Evolutionary conservation across 2,797 vertebrate genomes (phyloP).

Genomic region (Eutrigla gurnardus): DNA sequence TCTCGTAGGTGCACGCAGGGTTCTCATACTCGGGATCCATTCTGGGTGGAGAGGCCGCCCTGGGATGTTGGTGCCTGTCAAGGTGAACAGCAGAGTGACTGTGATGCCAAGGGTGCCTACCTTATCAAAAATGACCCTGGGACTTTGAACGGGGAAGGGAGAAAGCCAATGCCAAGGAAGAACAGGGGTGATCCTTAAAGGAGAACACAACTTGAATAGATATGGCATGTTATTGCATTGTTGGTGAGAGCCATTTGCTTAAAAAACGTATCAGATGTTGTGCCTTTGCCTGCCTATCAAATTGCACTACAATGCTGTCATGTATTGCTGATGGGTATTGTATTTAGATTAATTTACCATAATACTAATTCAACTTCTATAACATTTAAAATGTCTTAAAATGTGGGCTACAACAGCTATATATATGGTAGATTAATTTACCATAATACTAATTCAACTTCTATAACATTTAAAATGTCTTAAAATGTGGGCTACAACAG

Average conservation of each 20-base stretch:
- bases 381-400: neutral
- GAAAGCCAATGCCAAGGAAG: conserved; percentile 9
- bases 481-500: neutral
- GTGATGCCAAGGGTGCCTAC: conserved; percentile 4
- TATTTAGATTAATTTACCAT: conserved; percentile 6
- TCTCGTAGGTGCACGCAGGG: conserved; percentile 29
- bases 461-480: neutral
- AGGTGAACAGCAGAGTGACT: conserved; percentile 46
- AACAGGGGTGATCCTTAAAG: conserved; percentile 40
- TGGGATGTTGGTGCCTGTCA: neutral
- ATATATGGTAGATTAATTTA: too few species aligned
- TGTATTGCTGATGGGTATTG: neutral
- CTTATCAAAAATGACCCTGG: conserved; percentile 59
- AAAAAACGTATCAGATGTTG: neutral
- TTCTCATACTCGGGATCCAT: conserved; percentile 63
- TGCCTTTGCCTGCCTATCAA: neutral
- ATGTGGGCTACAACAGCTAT: neutral
- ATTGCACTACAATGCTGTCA: neutral
- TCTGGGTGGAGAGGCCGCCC: conserved; percentile 4
- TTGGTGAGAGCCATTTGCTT: neutral
- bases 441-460: neutral
- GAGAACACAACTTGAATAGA: conserved; percentile 10
- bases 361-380: neutral
- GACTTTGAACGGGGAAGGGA: conserved; percentile 71
- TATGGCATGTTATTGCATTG: neutral